These are phyloP conservation scores for Halisarca cf. caerulea DNA, from an alignment of 37 sponge, comb jelly and placozoan genomes.

Conservation along the genomic window DNA sequence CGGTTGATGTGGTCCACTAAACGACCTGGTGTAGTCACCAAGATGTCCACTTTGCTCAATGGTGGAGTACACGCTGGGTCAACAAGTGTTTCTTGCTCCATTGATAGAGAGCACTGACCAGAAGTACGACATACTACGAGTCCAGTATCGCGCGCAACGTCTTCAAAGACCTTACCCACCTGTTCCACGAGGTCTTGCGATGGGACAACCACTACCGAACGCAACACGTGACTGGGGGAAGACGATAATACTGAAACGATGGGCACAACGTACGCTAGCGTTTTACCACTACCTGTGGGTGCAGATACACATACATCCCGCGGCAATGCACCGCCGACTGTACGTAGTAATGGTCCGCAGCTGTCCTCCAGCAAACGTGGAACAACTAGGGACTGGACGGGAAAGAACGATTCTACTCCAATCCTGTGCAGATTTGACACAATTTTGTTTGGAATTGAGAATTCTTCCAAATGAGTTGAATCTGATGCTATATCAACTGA, in stretches of 20 bases:
- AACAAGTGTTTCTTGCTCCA: constrained; percentile 37
- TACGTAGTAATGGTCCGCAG: constrained; percentile 14
- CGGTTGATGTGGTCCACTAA: constrained; percentile 69
- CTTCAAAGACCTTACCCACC: constrained; percentile 67
- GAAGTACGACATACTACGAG: constrained; percentile 45
- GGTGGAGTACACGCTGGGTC: constrained; percentile 34
- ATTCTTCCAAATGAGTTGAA: constrained; percentile 32
- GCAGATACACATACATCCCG: constrained; percentile 87
- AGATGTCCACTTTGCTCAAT: constrained; percentile 62
- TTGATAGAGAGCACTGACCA: constrained; percentile 43
- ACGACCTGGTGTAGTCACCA: constrained; percentile 89
- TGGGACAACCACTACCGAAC: constrained; percentile 83
- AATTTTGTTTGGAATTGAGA: constrained; percentile 33
- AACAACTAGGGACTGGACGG: constrained; percentile 63
- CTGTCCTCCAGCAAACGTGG: constrained; percentile 33
- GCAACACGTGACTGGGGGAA: constrained; percentile 3
- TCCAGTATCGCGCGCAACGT: constrained; percentile 57
- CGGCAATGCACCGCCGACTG: constrained; percentile 31
- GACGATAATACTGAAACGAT: constrained; percentile 50
- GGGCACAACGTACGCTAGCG: constrained; percentile 88
- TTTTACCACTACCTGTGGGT: constrained; percentile 97
- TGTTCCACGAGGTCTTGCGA: constrained; percentile 82
- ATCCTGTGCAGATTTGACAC: constrained; percentile 43
- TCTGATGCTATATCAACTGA: constrained; percentile 44
- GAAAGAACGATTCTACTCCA: constrained; percentile 50